Base-by-base conservation (phyloP, 2,113 vertebrate species). In the human region DNA sequence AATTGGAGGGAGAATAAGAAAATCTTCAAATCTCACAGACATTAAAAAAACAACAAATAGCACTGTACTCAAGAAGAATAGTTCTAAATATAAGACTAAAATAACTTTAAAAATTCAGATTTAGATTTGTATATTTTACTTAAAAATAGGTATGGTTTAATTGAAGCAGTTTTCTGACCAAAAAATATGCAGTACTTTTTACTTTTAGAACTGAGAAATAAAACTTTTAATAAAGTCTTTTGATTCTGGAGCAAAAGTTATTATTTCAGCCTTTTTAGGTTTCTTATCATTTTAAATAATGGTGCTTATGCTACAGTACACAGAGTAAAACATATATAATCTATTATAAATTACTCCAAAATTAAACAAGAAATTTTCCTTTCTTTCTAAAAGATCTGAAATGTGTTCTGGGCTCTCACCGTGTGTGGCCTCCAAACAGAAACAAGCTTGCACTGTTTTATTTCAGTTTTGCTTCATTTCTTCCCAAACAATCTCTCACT, bases 391-490 rank as follows among this genome's bases (percentile, higher is more conserved):
- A 90, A 97, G 97, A 96, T 92, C 91, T 93, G 94, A 96, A 97
- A 97, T 96, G 78, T 96, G 94, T 90, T 78, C 92, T 0, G 84
- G 96, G 90, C 84, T 93, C 85, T 98, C 98, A 95, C 92, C 94
- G 98, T 98, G 98, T 98, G 98, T 98, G 98, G 98, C 90, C 98
- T 98, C 92, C 90, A 97, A 98, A 97, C 95, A 97, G 98, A 98
- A 98, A 98, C 97, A 98, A 98, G 89, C 97, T 97, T 96, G 97
- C 92, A 98, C 98, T 98, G 98, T 98, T 98, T 98, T 98, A 98
- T 98, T 98, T 98, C 98, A 98, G 98, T 97, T 98, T 98, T 98
- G 98, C 98, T 98, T 98, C 98, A 98, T 98, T 98, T 99, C 98
- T 98, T 93, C 98, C 97, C 96, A 98, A 98, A 99, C 98, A 98